Evolutionary conservation across 2,113 vertebrate species (phyloP), one percentile per base, ranked within the genome.

Genomic region (Hystrix cristata): DNA sequence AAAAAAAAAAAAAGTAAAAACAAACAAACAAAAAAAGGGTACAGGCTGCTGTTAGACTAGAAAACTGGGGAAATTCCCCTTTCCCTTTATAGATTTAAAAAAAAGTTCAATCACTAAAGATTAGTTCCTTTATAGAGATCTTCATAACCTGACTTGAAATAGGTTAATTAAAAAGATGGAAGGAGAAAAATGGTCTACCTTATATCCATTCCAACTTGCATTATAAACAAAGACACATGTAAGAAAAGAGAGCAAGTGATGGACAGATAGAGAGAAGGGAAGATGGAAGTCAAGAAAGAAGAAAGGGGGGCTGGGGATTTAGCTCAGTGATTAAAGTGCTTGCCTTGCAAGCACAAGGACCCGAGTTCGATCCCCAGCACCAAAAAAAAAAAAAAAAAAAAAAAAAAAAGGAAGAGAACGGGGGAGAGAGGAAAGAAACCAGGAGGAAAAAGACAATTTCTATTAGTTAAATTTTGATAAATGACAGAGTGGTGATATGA

Each of bases 131-230:
- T 1, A 51, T 27, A 72, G 23, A 65, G 16, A 64, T 88, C 19
- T 64, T 9, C 60, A 53, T 5, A 72, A 48, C 5, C 1, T 48
- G 18, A 51, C 23, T 90, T 95, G 92, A 57, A 69, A 93, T 8
- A 83, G 2, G 34, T 23, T 64, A 16, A 51, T 53, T n/a, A 4
- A 14, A 23, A 51, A 59, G 8, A 3, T 38, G n/a, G 21, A 7
- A 9, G 57, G 9, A 60, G 12, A 23, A 34, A 14, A 62, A 18
- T 1, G 82, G 0, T 38, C 0, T 84, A 48, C 34, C 14, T 3
- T 29, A 43, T 34, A 1, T 8, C 4, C 27, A 38, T 0, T 8
- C 7, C 29, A 13, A 15, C 1, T 34, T 67, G 16, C 5, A 9
- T 81, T 43, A 53, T 46, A 88, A 65, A 21, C 27, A n/a, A 15